phyloP scores from a whole-genome alignment of 2,797 vertebrate genomes.

The Micromesistius poutassou region DNA sequence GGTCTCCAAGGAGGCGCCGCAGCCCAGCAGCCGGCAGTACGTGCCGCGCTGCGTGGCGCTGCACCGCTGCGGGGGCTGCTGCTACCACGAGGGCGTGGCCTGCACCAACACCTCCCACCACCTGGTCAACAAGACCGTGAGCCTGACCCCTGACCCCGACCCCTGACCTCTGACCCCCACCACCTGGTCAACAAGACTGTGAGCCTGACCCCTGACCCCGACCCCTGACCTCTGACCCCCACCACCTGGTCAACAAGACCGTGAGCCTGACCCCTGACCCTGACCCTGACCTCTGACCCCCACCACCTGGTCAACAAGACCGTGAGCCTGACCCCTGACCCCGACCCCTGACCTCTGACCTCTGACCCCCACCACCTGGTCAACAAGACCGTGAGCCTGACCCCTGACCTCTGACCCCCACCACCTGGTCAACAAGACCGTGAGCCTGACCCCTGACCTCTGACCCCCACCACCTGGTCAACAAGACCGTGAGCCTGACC shows the following conservation, averaged over 20 bases:
- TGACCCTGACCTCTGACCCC: constrained; percentile 16
- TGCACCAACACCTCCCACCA: constrained; percentile 70
- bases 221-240: constrained; percentile 15
- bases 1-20: constrained; percentile 72
- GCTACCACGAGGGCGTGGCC: constrained; percentile 66
- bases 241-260: constrained; percentile 69
- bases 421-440: constrained; percentile 67
- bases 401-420: constrained; percentile 37
- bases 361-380: constrained; percentile 52
- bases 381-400: constrained; percentile 60
- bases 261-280: not conserved
- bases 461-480: constrained; percentile 54
- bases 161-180: constrained; percentile 32
- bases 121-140: constrained; percentile 66
- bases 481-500: not conserved
- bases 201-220: not conserved
- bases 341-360: not conserved
- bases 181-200: constrained; percentile 66
- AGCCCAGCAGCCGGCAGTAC: constrained; percentile 71
- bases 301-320: constrained; percentile 74
- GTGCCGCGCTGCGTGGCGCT: constrained; percentile 72
- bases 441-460: not conserved
- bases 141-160: not conserved
- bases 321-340: not conserved
- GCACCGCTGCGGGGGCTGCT: constrained; percentile 76